Conservation (phyloP, 2,113 vertebrate genomes). For the Hiodon tergisus region DNA sequence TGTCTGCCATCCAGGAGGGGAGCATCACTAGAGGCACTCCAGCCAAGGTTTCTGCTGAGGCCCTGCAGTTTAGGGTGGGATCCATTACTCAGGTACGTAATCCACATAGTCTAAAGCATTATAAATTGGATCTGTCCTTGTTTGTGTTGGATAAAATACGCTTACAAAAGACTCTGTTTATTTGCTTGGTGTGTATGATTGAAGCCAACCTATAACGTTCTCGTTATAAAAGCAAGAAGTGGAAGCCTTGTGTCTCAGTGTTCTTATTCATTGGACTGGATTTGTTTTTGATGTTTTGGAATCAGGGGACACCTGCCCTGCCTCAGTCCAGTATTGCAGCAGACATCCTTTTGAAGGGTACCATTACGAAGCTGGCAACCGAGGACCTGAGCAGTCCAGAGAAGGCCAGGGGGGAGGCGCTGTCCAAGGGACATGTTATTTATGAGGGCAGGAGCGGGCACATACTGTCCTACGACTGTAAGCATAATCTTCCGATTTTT, state of each 20-base stretch:
- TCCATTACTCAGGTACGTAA: conserved; percentile 89
- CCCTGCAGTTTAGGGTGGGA: conserved; percentile 73
- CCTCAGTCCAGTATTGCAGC: conserved; percentile 80
- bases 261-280: not conserved
- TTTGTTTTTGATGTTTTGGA: not conserved
- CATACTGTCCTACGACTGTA: conserved; percentile 90
- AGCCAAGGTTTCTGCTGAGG: conserved; percentile 75
- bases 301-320: conserved; percentile 85
- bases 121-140: not conserved
- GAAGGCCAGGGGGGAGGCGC: conserved; percentile 76
- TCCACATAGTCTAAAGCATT: not conserved
- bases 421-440: conserved; percentile 89
- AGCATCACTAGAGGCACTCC: conserved; percentile 77
- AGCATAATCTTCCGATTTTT: conserved; percentile 36
- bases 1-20: conserved; percentile 76
- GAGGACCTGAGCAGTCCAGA: conserved; percentile 82
- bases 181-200: no score
- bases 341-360: conserved; percentile 80
- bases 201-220: no score
- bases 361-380: conserved; percentile 78
- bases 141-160: no score
- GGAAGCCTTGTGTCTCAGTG: no score
- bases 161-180: no score
- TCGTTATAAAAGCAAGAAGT: no score
- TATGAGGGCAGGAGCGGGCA: conserved; percentile 95